A percentile compares a stretch with the other conserved stretches of the same genome.
Conservation (phyloP, 2,797 vertebrate species). For the Amblyraja radiata region DNA sequence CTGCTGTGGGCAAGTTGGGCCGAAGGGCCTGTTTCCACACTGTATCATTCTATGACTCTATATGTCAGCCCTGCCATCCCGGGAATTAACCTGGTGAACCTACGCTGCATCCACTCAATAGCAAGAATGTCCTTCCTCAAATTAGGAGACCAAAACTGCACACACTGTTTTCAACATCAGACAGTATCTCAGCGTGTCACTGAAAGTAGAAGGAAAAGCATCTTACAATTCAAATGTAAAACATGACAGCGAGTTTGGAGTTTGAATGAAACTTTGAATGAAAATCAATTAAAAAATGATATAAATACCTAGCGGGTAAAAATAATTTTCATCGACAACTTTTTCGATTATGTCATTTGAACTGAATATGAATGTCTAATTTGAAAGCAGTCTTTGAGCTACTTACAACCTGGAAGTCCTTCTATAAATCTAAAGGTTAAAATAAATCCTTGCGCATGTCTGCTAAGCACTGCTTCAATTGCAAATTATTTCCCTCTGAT, state of each 20-base stretch:
- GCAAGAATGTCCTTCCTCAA: no score
- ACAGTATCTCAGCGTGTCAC: not conserved
- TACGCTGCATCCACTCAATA: no score
- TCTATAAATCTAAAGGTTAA: not conserved
- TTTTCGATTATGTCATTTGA: no score
- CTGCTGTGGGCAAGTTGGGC: no score
- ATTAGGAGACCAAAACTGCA: no score
- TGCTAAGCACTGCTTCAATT: not conserved
- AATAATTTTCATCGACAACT: not conserved
- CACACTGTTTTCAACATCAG: not conserved
- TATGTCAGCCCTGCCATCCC: no score
- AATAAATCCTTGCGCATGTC: not conserved
- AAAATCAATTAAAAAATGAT: not conserved
- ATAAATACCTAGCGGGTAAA: not conserved
- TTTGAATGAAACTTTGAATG: not conserved
- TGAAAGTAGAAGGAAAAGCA: not conserved
- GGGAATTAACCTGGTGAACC: no score
- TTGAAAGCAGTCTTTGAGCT: not conserved
- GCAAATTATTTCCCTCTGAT: not conserved
- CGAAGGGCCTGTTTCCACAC: no score
- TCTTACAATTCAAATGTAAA: not conserved
- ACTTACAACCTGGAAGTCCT: not conserved
- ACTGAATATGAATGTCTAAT: not conserved
- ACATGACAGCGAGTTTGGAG: not conserved
- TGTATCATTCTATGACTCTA: no score